Base-by-base conservation (phyloP, 1,140 invertebrate species). In the Neodiprion pinetum region DNA sequence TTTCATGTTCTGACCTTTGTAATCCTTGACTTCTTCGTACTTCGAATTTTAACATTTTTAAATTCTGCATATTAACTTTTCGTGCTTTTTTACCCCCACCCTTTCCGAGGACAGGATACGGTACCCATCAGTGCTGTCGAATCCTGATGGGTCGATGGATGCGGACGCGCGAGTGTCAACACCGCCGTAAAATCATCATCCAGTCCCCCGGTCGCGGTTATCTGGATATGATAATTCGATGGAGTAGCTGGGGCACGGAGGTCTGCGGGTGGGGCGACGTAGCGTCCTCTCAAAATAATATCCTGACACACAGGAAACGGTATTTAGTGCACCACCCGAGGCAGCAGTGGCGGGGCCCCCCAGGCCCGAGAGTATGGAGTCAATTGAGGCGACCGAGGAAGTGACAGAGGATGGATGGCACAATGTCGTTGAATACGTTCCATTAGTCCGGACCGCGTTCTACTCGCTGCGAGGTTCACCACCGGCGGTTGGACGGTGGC, bases 351-450 rank as follows among this genome's bases (percentile, higher is more conserved):
- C 66, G 71, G 74, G 76, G 77, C 81, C 80, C 83, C 81, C 77
- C 75, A 74, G 73, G 71, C n/a, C 53, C 28, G 28, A 17, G 11
- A 12, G 53, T 3, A 61, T 61, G 11, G 5, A 12, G 65, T 72
- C 76, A 83, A 85, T 85, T 84, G 77, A 82, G 78, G 82, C 75
- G 78, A 76, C 82, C 80, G 83, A 85, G 83, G 83, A 85, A 82
- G 83, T 83, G 81, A 84, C 80, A 61, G 53, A 61, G 82, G 83
- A 85, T 84, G 82, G 83, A 85, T 84, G 79, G 80, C 80, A 76
- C 80, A 78, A 78, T 83, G 79, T 75, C 74, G 75, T 79, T 73
- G 83, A 83, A 82, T 71, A 77, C 79, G 81, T 85, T 83, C 81
- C 81, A 83, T 78, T 78, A 77, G 77, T 81, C 79, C 80, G 53